phyloP scores from a whole-genome alignment of 2,797 vertebrate species.

The Lacerta bilineata region DNA sequence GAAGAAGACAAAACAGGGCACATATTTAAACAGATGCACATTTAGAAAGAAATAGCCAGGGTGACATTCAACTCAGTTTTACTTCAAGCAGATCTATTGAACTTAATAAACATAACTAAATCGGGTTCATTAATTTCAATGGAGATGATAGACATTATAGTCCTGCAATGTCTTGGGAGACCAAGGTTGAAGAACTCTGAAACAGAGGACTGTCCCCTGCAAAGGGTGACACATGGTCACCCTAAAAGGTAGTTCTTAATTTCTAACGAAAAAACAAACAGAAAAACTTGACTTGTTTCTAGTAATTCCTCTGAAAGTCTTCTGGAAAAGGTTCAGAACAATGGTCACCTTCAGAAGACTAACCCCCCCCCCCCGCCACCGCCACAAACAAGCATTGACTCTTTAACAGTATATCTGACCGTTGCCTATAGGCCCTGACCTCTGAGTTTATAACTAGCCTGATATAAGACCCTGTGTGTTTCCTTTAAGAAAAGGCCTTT shows the following conservation, averaged over 20 bases:
- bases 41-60: too few relatives aligned
- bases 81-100: too few relatives aligned
- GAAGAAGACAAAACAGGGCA: too few relatives aligned
- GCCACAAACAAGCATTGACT: background rate
- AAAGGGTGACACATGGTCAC: too few relatives aligned
- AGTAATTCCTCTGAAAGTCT: background rate
- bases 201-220: too few relatives aligned
- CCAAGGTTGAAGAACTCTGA: too few relatives aligned
- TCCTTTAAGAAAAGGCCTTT: background rate
- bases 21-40: too few relatives aligned
- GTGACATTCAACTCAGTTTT: too few relatives aligned
- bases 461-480: background rate
- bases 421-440: background rate
- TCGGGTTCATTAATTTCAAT: too few relatives aligned
- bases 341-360: background rate
- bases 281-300: background rate
- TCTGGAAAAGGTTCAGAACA: conserved; percentile 25
- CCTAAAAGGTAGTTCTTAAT: background rate
- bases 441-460: conserved; percentile 30
- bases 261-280: background rate
- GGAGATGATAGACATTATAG: too few relatives aligned
- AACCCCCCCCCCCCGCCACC: background rate
- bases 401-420: conserved; percentile 22
- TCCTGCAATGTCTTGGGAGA: too few relatives aligned
- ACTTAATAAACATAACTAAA: too few relatives aligned